Base-by-base conservation (phyloP, 2,113 vertebrate species). In the Bolborhynchus lineola region DNA sequence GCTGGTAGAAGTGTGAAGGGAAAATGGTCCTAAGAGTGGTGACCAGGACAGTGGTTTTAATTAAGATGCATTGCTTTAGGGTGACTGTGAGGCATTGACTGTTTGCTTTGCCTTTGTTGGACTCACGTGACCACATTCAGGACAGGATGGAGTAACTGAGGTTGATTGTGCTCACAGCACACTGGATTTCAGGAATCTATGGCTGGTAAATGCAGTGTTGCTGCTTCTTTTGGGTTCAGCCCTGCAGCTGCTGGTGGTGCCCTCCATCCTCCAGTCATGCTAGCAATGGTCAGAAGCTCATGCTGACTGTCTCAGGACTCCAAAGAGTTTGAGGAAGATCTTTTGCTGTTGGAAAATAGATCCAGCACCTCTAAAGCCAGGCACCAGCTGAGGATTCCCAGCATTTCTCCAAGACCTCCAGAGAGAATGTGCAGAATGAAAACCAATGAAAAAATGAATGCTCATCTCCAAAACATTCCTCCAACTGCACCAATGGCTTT, bases 401-500 rank as follows among this genome's bases (percentile, higher is more conserved):
- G 52, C 83, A 64, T 60, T 92, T 89, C 86, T 71, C 50, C 29
- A 31, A 71, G 60, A 6, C 57, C 50, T 92, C 25, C 68, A 55
- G 46, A 86, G 77, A 74, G 42, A 75, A 88, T 81, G 46, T 74
- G 41, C 68, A 86, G 59, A 37, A 67, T 77, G 44, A 88, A 94
- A 93, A 63, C 33, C 68, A 47, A 88, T 62, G 82, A 93, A 90
- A 79, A 80, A 33, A 25, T 0, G 17, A 92, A 72, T 37, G 7
- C 5, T 83, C 49, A 44, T 49, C 31, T 64, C 64, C 8, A 57
- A 63, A 90, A 53, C 86, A 92, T 95, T 94, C 86, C 76, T 94
- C 71, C 76, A 77, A 25, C 88, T 86, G 21, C 82, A 59, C 31
- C 28, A 71, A 90, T 1, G 19, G 15, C 41, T 94, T 91, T 94